These are phyloP conservation scores for Raphicerus campestris DNA, from an alignment of 2,113 vertebrate species.

Conservation along the genomic window DNA sequence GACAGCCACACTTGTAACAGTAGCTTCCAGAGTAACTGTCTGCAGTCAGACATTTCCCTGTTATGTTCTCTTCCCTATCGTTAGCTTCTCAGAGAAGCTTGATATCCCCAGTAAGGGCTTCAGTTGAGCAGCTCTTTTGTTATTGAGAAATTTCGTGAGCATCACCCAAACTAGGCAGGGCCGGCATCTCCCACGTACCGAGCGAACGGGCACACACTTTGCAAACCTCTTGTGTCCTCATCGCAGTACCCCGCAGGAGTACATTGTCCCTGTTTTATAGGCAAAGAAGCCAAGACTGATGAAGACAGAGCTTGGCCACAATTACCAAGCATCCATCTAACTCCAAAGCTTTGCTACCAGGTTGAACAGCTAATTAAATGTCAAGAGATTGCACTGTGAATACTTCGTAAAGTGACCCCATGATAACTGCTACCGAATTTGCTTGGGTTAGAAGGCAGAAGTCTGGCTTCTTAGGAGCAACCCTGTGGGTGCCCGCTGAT, in stretches of 20 bases:
- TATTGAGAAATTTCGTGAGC: neutral
- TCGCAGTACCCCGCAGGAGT: neutral
- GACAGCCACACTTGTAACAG: too few species aligned
- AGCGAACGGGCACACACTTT: neutral
- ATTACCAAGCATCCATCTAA: neutral
- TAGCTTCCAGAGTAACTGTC: neutral
- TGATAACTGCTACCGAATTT: neutral
- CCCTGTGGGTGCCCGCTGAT: neutral
- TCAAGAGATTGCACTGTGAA: neutral
- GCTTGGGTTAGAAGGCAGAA: neutral
- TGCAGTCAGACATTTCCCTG: neutral
- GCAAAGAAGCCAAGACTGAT: neutral
- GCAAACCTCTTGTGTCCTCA: neutral
- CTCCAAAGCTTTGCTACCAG: neutral
- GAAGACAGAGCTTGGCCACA: neutral
- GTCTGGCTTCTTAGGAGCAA: too few species aligned
- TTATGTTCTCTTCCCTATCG: neutral
- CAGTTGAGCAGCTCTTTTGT: neutral
- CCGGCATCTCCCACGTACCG: neutral
- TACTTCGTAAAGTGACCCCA: neutral
- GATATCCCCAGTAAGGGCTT: neutral
- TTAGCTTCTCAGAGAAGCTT: neutral
- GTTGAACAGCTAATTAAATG: neutral
- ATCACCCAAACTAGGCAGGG: too few species aligned
- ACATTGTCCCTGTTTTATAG: neutral